phyloP scores from a whole-genome alignment of 2,888 invertebrate species.

The Horisme vitalbata region DNA sequence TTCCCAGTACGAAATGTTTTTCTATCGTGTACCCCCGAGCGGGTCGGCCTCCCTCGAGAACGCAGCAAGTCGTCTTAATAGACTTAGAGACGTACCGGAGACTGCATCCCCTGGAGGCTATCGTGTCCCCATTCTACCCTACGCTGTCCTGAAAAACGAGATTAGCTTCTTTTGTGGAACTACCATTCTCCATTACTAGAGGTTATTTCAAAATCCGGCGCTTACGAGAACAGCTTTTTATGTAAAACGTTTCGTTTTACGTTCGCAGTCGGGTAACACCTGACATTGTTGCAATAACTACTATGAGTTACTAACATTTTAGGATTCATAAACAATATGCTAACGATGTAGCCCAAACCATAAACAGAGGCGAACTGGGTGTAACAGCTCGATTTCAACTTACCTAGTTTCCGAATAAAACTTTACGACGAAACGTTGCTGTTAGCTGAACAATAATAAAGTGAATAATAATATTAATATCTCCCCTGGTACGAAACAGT shows the following conservation, averaged over 20 bases:
- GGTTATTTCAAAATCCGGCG: constrained; percentile 41
- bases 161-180: constrained; percentile 67
- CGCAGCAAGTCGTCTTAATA: constrained; percentile 75
- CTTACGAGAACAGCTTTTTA: constrained; percentile 39
- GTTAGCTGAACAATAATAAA: constrained; percentile 23
- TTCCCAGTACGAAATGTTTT: constrained; percentile 72
- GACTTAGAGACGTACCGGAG: constrained; percentile 72
- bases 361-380: constrained; percentile 50
- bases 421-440: constrained; percentile 35
- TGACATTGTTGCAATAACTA: constrained; percentile 49
- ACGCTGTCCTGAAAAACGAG: constrained; percentile 60
- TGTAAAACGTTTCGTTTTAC: constrained; percentile 34
- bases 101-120: constrained; percentile 64
- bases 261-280: constrained; percentile 9
- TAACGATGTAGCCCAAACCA: constrained; percentile 50
- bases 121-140: constrained; percentile 58
- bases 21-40: constrained; percentile 61
- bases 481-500: constrained; percentile 42
- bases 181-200: constrained; percentile 48
- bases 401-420: constrained; percentile 47
- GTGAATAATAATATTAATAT: constrained; percentile 20
- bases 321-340: constrained; percentile 63
- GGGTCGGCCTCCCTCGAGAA: constrained; percentile 54
- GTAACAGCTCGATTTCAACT: constrained; percentile 48
- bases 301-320: constrained; percentile 45